Evolutionary conservation across 2,797 vertebrate species (phyloP), one percentile per base, ranked within the genome.

Genomic region (Myoxocephalus aenaeus): DNA sequence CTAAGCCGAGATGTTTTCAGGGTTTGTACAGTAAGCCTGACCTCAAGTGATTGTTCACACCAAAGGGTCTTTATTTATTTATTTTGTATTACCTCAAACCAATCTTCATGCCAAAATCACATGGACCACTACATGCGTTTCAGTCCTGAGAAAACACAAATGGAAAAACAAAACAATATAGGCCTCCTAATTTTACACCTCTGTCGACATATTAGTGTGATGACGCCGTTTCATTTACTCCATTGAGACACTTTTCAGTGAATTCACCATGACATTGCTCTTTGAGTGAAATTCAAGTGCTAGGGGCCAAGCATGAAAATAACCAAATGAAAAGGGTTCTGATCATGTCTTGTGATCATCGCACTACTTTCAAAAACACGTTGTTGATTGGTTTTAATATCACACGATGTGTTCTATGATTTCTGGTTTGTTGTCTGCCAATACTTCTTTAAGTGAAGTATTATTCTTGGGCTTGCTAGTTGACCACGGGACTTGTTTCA

Each of bases 281-380:
- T 34, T 58, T 22, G 32, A 65, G 38, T 61, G 4, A 72, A 80
- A 70, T 57, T 77, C 2, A 65, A 66, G 20, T 22, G 12, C 46
- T 44, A 5, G 13, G 2, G 14, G 70, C 32, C 20, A 58, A 58
- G 46, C 17, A 58, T 29, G 17, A 48, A 51, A 42, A 42, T 42
- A 42, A 42, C 40, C 14, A 42, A 38, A 38, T 38, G 0, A 9
- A 42, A 67, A 54, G 44, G 6, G 0, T 67, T 58, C 10, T 32
- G 57, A 70, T 54, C n/a, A n/a, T 27, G 53, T 82, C 85, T 80
- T 86, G 68, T 88, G 82, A 86, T 83, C 57, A 56, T 85, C 64
- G 76, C 34, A 62, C 22, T 44, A 20, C 72, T 77, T 51, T 57
- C 2, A 38, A 38, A 9, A 38, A 56, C 53, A 3, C 32, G 7